Evolutionary conservation across 1,140 invertebrate species (phyloP).

Genomic region (Lepidurus arcticus): DNA sequence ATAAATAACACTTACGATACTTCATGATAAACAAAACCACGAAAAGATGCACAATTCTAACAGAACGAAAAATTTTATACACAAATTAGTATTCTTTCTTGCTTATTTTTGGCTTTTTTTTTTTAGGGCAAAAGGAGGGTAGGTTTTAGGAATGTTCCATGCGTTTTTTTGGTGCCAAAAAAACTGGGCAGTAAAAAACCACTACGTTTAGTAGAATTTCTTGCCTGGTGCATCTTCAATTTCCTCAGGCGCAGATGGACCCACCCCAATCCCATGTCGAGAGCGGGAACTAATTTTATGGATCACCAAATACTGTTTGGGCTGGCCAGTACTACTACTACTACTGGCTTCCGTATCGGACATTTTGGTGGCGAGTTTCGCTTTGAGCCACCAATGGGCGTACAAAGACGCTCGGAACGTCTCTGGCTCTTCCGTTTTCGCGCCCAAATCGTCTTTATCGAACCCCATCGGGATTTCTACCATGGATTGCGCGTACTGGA

Average conservation of each 20-base stretch:
- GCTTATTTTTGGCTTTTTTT: not conserved
- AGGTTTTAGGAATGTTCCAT: not conserved
- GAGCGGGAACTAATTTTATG: not conserved
- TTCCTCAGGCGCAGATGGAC: not conserved
- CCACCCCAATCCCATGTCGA: not conserved
- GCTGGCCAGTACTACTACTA: not conserved
- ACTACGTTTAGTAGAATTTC: not conserved
- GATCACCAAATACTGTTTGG: not conserved
- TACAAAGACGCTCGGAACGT: slow-evolving; percentile 74
- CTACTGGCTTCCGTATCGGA: not conserved
- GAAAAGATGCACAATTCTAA: not conserved
- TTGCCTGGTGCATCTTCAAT: not conserved
- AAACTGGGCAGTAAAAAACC: too few species aligned
- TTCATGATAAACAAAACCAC: not conserved
- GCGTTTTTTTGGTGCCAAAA: not conserved
- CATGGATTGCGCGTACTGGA: not conserved
- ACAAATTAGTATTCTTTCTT: not conserved
- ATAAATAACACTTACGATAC: not conserved
- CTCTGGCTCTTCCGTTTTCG: slow-evolving; percentile 38
- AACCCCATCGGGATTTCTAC: slow-evolving; percentile 30
- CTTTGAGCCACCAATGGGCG: slow-evolving; percentile 87
- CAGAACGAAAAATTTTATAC: not conserved
- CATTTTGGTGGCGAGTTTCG: slow-evolving; percentile 58
- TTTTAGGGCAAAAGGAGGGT: slow-evolving; percentile 11
- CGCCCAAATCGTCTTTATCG: slow-evolving; percentile 8